These are phyloP conservation scores for Oenanthe oenanthe DNA, from an alignment of 2,113 vertebrate species.

Conservation along the genomic window DNA sequence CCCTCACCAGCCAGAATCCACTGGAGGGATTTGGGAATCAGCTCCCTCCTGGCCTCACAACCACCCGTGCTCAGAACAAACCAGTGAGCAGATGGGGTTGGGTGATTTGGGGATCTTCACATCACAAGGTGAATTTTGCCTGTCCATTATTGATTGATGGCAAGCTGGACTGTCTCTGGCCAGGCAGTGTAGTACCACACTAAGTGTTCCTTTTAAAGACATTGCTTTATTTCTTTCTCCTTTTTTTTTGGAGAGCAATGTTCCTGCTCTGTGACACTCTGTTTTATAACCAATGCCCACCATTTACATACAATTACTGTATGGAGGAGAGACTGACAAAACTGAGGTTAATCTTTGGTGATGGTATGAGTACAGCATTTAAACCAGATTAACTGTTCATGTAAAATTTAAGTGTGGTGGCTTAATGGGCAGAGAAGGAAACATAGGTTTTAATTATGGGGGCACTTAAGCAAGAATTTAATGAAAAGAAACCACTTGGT, in stretches of 20 bases:
- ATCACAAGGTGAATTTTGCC: background rate
- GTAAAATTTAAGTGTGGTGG: background rate
- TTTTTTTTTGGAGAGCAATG: background rate
- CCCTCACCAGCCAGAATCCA: fast-evolving
- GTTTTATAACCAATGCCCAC: background rate
- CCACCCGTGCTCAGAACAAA: fast-evolving
- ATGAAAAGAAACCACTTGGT: background rate
- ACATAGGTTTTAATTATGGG: background rate
- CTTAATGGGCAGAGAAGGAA: conserved; percentile 5
- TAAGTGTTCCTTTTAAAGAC: background rate
- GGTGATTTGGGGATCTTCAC: background rate
- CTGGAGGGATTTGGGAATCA: background rate
- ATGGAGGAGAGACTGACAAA: background rate
- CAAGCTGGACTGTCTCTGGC: background rate
- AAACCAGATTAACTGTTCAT: background rate
- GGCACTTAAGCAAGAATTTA: background rate
- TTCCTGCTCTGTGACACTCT: background rate
- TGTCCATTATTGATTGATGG: background rate
- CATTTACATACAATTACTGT: background rate
- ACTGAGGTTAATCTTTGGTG: background rate
- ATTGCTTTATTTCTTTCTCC: background rate
- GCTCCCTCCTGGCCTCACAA: background rate
- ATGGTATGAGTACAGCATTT: background rate
- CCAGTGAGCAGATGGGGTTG: background rate
- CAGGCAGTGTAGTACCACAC: background rate